Percentiles rank a stretch among this genome's conserved stretches.
phyloP scores from a whole-genome alignment of 2,797 vertebrate species.

The Sebastes goodei region DNA sequence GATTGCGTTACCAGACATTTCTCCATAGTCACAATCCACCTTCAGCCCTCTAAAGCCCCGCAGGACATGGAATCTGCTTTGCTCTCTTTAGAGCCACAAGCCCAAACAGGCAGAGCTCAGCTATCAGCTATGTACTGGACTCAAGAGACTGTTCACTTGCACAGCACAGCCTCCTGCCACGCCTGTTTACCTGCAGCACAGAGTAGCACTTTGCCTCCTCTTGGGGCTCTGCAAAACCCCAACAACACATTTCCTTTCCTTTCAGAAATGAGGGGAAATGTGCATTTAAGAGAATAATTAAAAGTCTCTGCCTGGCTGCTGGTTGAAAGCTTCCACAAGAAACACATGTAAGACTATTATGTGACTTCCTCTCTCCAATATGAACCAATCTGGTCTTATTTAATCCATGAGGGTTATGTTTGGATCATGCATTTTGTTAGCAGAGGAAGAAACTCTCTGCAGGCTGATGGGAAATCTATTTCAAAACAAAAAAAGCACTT shows the following conservation, averaged over 20 bases:
- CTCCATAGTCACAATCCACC: background rate
- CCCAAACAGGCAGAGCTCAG: conserved; percentile 47
- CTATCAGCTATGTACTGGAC: conserved; percentile 11
- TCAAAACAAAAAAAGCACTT: background rate
- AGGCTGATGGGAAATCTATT: background rate
- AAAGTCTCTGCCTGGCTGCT: background rate
- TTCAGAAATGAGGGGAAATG: background rate
- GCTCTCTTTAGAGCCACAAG: conserved; percentile 42
- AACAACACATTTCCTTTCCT: background rate
- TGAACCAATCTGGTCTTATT: background rate
- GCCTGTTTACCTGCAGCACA: conserved; percentile 56
- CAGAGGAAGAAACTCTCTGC: background rate
- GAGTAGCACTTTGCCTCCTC: conserved; percentile 13
- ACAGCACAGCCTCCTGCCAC: conserved; percentile 17
- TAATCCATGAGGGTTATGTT: background rate
- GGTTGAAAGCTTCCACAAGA: background rate
- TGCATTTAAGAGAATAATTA: background rate
- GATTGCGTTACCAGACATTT: background rate
- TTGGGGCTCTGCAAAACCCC: background rate
- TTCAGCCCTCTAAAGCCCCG: conserved; percentile 4
- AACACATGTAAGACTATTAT: background rate
- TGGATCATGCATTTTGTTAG: background rate
- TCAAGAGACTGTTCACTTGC: conserved; percentile 6
- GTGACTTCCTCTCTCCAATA: background rate
- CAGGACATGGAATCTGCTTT: conserved; percentile 48